Evolutionary conservation across 2,888 invertebrate genomes (phyloP).

Genomic region (Steinernema scapterisci): DNA sequence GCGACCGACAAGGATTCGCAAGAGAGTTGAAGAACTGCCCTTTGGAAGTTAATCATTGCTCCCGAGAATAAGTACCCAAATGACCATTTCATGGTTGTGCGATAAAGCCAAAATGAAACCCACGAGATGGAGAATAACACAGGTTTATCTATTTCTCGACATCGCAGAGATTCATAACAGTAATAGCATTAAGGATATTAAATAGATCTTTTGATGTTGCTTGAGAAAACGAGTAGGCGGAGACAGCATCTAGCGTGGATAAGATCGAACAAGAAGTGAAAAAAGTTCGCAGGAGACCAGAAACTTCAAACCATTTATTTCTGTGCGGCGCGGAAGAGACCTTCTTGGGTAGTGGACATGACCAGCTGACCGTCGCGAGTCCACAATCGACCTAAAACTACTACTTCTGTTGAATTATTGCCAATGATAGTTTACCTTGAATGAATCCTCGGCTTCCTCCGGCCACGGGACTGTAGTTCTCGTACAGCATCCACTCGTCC

Average conservation of each 20-base stretch:
- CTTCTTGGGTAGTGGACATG: slow-evolving; percentile 43
- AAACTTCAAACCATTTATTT: not conserved
- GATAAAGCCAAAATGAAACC: too few relatives aligned
- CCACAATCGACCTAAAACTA: slow-evolving; percentile 40
- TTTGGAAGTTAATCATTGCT: not conserved
- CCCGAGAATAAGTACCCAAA: not conserved
- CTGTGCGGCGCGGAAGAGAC: slow-evolving; percentile 34
- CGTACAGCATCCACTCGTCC: slow-evolving; percentile 69
- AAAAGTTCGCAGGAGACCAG: not conserved
- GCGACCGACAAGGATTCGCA: slow-evolving; percentile 10
- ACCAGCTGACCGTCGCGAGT: slow-evolving; percentile 39
- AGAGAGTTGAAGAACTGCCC: slow-evolving; percentile 1
- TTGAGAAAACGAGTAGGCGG: not conserved
- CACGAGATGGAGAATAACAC: too few relatives aligned
- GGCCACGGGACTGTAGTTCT: slow-evolving; percentile 66
- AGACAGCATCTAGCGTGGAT: too few relatives aligned
- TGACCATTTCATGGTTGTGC: not conserved
- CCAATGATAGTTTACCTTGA: too few relatives aligned
- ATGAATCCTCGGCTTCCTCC: slow-evolving; percentile 39
- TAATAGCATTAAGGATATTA: too few relatives aligned
- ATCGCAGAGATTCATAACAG: too few relatives aligned
- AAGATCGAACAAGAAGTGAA: not conserved
- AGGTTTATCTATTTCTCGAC: too few relatives aligned
- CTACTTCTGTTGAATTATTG: too few relatives aligned
- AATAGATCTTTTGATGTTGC: not conserved